Conservation (phyloP, 2,797 vertebrate genomes). For the Natrix natrix region DNA sequence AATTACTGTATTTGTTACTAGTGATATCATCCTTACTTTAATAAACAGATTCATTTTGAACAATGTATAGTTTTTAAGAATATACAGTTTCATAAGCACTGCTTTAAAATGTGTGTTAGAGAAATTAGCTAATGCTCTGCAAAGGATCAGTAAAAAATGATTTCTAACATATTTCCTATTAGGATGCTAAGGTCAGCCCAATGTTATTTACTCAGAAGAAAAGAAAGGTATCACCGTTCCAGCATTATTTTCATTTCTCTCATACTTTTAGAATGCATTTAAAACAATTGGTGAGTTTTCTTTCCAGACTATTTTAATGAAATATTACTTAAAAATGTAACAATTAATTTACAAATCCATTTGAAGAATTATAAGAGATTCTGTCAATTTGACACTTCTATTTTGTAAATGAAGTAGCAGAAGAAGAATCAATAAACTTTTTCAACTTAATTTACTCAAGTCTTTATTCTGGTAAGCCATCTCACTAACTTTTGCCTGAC, state of each 20-base stretch:
- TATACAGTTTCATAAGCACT: background rate
- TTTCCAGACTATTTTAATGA: background rate
- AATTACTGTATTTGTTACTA: background rate
- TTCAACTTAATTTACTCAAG: background rate
- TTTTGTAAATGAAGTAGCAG: background rate
- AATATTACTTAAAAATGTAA: conserved; percentile 1
- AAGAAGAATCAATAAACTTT: background rate
- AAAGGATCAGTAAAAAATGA: conserved; percentile 26
- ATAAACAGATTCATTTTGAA: background rate
- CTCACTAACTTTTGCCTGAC: background rate
- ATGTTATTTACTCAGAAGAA: conserved; percentile 46
- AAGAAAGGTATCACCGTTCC: conserved; percentile 38
- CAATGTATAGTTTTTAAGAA: background rate
- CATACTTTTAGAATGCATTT: background rate
- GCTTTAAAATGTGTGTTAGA: conserved; percentile 32
- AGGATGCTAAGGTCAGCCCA: conserved; percentile 24
- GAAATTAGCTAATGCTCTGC: conserved; percentile 18
- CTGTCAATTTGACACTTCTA: background rate
- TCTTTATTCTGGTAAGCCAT: background rate
- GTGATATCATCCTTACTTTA: background rate
- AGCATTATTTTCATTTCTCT: conserved; percentile 5
- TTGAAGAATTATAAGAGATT: background rate
- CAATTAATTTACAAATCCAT: background rate
- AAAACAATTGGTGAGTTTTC: background rate
- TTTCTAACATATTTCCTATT: conserved; percentile 30